These are phyloP conservation scores for Cynodonichthys magdalenae DNA, from an alignment of 2,797 vertebrate genomes.

Conservation along the genomic window DNA sequence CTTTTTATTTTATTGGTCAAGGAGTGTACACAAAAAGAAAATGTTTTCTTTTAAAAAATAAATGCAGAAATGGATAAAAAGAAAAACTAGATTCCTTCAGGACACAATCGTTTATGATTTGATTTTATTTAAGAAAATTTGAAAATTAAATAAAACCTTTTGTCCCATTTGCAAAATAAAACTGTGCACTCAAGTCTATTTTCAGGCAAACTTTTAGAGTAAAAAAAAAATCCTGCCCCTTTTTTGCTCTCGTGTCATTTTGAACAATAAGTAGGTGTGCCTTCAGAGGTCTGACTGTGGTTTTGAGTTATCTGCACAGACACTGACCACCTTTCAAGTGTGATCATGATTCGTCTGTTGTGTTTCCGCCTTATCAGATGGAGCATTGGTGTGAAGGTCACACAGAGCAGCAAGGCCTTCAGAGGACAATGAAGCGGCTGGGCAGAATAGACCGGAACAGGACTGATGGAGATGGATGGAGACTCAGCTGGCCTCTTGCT, in stretches of 20 bases:
- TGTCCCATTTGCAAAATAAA: slow-evolving; percentile 12
- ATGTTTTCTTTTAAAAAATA: too few relatives aligned
- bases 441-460: slow-evolving; percentile 39
- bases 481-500: slow-evolving; percentile 41
- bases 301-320: slow-evolving; percentile 9
- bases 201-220: too few relatives aligned
- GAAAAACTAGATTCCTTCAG: too few relatives aligned
- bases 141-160: slow-evolving; percentile 2
- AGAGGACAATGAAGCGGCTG: slow-evolving; percentile 64
- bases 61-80: too few relatives aligned
- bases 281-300: slow-evolving; percentile 16
- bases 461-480: slow-evolving; percentile 60
- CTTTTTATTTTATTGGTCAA: too few relatives aligned
- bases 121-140: neutral
- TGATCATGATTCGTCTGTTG: slow-evolving; percentile 32
- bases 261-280: slow-evolving; percentile 21
- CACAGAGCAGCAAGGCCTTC: slow-evolving; percentile 43
- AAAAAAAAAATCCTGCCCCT: neutral
- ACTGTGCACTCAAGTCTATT: neutral
- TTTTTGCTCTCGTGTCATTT: slow-evolving; percentile 6
- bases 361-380: slow-evolving; percentile 47
- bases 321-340: slow-evolving; percentile 19
- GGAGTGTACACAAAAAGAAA: too few relatives aligned
- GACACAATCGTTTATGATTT: too few relatives aligned
- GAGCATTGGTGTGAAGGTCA: slow-evolving; percentile 57